Evolutionary conservation across 2,888 invertebrate species (phyloP).

Genomic region (Exephanes ischioxanthus): DNA sequence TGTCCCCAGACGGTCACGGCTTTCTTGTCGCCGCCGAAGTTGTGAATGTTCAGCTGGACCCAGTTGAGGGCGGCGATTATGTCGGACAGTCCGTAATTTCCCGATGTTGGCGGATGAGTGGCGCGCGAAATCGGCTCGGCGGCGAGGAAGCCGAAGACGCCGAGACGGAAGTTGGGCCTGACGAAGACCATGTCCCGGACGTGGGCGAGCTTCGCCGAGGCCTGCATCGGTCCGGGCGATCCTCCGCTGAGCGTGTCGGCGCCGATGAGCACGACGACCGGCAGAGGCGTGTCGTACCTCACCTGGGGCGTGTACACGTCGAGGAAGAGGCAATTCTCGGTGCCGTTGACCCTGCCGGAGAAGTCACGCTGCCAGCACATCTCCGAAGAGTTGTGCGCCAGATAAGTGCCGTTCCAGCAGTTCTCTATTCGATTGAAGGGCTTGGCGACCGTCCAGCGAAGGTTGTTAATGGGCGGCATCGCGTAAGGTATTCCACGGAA

Average conservation of each 20-base stretch:
- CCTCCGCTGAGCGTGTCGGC: constrained; percentile 92
- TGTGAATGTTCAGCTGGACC: constrained; percentile 92
- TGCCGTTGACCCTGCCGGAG: constrained; percentile 89
- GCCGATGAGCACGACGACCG: constrained; percentile 93
- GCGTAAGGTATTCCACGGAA: constrained; percentile 95
- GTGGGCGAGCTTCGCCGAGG: constrained; percentile 91
- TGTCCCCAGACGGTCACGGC: constrained; percentile 94
- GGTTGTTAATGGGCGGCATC: constrained; percentile 89
- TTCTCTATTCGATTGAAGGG: constrained; percentile 89
- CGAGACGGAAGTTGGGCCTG: constrained; percentile 91
- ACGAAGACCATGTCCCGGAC: constrained; percentile 94
- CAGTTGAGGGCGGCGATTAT: constrained; percentile 91
- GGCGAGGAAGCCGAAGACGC: constrained; percentile 91
- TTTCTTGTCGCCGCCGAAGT: constrained; percentile 93
- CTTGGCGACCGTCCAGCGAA: constrained; percentile 90
- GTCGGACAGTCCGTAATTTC: constrained; percentile 95
- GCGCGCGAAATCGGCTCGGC: constrained; percentile 89
- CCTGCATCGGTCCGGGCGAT: constrained; percentile 90
- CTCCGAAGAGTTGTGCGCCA: constrained; percentile 89
- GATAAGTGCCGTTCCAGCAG: constrained; percentile 92
- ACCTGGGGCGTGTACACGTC: constrained; percentile 94
- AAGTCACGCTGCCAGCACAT: constrained; percentile 90
- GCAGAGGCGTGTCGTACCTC: constrained; percentile 91
- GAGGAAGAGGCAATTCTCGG: constrained; percentile 93
- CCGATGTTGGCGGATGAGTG: constrained; percentile 91